These are phyloP conservation scores for Chaetophractus vellerosus DNA, from an alignment of 2,797 vertebrate genomes.

Conservation along the genomic window DNA sequence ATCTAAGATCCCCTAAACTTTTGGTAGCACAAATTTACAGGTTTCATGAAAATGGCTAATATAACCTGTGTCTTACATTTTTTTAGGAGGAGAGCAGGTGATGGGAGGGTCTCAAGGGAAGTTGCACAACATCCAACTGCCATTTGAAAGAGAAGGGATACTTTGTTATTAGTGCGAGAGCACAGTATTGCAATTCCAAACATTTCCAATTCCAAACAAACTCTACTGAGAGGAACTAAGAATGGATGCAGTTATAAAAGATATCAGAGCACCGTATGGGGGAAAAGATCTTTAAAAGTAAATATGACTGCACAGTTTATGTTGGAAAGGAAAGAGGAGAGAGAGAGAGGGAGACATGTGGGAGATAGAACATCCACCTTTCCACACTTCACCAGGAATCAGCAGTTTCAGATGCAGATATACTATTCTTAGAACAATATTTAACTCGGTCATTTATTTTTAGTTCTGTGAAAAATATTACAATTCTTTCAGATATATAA, in stretches of 20 bases:
- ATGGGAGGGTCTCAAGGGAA: not conserved
- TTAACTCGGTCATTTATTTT: not conserved
- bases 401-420: not conserved
- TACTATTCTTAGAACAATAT: not conserved
- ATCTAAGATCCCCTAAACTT: not conserved
- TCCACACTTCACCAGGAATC: not conserved
- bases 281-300: not conserved
- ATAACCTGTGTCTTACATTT: not conserved
- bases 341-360: not conserved
- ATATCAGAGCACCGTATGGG: not conserved
- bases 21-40: not conserved
- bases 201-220: not conserved
- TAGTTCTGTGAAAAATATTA: slow-evolving; percentile 27
- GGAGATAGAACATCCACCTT: not conserved
- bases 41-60: not conserved
- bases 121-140: not conserved
- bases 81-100: not conserved
- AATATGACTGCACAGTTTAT: not conserved
- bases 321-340: not conserved
- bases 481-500: not conserved
- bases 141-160: not conserved
- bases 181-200: not conserved
- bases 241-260: not conserved
- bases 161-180: not conserved
- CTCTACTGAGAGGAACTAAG: not conserved